Evolutionary conservation across 2,797 vertebrate genomes (phyloP).

Genomic region (Buceros bicornis): DNA sequence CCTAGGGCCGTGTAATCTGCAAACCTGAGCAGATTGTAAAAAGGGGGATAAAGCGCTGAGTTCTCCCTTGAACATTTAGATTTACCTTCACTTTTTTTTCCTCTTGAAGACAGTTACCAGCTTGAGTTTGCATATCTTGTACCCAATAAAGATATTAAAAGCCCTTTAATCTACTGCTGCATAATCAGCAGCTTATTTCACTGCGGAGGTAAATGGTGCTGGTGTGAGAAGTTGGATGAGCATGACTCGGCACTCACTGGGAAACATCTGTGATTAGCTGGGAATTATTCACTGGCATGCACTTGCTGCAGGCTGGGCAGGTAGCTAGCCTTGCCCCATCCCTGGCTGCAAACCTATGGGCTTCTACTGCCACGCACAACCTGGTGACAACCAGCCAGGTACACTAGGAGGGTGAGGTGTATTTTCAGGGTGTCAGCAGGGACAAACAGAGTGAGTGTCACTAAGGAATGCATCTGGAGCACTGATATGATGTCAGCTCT

Average conservation of each 20-base stretch:
- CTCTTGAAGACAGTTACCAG: neutral
- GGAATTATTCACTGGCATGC: neutral
- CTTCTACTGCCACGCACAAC: neutral
- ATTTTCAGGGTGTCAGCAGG: neutral
- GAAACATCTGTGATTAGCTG: neutral
- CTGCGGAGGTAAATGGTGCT: neutral
- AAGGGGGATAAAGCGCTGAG: neutral
- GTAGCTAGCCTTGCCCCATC: neutral
- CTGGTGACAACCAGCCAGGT: neutral
- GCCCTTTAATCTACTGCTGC: conserved; percentile 28
- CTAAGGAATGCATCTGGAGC: neutral
- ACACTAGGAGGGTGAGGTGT: neutral
- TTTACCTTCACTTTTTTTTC: neutral
- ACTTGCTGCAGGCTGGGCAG: neutral
- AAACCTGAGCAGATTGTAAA: neutral
- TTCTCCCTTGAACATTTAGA: neutral
- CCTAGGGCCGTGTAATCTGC: neutral
- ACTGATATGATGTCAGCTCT: neutral
- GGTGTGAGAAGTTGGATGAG: neutral
- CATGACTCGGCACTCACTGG: neutral
- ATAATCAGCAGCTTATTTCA: conserved; percentile 24
- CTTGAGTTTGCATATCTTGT: conserved; percentile 7
- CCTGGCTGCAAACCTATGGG: neutral
- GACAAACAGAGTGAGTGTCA: fast-evolving
- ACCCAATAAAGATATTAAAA: conserved; percentile 47